phyloP scores from a whole-genome alignment of 2,888 invertebrate species.

The Eupeodes latifasciatus region DNA sequence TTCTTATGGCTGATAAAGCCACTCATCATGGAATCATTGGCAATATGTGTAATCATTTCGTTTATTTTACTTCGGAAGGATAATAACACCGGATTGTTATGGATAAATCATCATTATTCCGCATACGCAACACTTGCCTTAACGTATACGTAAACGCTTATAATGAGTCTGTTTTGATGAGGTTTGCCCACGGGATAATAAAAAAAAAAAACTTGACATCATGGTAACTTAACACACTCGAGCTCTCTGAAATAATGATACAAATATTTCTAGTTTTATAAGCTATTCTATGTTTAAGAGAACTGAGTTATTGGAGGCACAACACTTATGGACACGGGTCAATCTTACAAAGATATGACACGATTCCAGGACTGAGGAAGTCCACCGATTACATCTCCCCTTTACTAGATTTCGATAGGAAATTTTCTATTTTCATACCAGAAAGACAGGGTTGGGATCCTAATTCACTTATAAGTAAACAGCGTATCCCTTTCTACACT shows the following conservation, averaged over 20 bases:
- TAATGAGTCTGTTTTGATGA: conserved; percentile 51
- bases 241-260: neutral
- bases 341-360: too few relatives aligned
- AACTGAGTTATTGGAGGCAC: too few relatives aligned
- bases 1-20: conserved; percentile 32
- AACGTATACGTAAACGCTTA: too few relatives aligned
- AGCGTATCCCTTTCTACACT: too few relatives aligned
- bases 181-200: conserved; percentile 58
- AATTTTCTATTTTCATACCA: too few relatives aligned
- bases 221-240: neutral
- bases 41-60: conserved; percentile 25
- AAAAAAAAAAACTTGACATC: conserved; percentile 17
- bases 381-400: too few relatives aligned
- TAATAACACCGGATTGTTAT: conserved; percentile 44
- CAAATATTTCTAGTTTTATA: neutral
- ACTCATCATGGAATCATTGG: conserved; percentile 55
- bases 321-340: too few relatives aligned
- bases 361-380: too few relatives aligned
- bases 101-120: conserved; percentile 55
- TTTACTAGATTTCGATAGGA: too few relatives aligned
- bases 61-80: conserved; percentile 54
- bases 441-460: too few relatives aligned
- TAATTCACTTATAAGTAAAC: too few relatives aligned
- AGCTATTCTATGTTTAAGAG: too few relatives aligned
- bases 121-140: conserved; percentile 31